A percentile compares a stretch with the other conserved stretches of the same genome.
Evolutionary conservation across 2,888 invertebrate species (phyloP).

Genomic region (Polyploca ridens): DNA sequence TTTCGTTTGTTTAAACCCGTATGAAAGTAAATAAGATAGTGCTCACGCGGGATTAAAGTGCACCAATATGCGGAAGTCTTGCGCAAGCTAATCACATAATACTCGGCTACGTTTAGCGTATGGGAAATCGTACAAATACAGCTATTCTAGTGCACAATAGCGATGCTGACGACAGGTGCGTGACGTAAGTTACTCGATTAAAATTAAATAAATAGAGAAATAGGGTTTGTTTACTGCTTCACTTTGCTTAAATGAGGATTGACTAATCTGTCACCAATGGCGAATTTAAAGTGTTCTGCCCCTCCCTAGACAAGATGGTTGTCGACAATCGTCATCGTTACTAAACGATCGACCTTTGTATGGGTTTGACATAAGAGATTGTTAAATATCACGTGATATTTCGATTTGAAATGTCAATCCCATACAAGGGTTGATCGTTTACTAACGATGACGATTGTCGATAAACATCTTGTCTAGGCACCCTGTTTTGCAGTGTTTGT

Average conservation of each 20-base stretch:
- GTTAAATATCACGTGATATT: too few species aligned
- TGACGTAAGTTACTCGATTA: conserved; percentile 46
- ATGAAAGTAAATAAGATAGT: conserved; percentile 29
- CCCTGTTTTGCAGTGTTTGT: too few species aligned
- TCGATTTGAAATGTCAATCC: too few species aligned
- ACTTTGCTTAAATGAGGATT: background rate
- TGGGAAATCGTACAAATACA: conserved; percentile 55
- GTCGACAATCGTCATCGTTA: too few species aligned
- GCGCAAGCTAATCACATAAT: conserved; percentile 43
- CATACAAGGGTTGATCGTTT: too few species aligned
- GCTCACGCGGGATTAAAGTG: conserved; percentile 25
- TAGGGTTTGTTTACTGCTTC: too few species aligned
- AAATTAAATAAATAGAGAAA: conserved; percentile 2
- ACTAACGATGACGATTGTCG: too few species aligned
- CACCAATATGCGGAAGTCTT: conserved; percentile 46
- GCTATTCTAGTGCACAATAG: conserved; percentile 30
- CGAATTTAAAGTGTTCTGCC: too few species aligned
- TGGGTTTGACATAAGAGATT: too few species aligned
- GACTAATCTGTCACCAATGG: background rate
- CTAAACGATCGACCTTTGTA: too few species aligned
- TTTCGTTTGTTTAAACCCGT: conserved; percentile 13
- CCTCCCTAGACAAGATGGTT: too few species aligned
- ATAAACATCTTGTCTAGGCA: too few species aligned
- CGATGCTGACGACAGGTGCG: conserved; percentile 31
- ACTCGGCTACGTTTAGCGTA: conserved; percentile 27